Percentiles rank a stretch among this genome's conserved stretches.
These are phyloP conservation scores for Oriolus oriolus DNA, from an alignment of 2,113 vertebrate genomes.

Conservation along the genomic window DNA sequence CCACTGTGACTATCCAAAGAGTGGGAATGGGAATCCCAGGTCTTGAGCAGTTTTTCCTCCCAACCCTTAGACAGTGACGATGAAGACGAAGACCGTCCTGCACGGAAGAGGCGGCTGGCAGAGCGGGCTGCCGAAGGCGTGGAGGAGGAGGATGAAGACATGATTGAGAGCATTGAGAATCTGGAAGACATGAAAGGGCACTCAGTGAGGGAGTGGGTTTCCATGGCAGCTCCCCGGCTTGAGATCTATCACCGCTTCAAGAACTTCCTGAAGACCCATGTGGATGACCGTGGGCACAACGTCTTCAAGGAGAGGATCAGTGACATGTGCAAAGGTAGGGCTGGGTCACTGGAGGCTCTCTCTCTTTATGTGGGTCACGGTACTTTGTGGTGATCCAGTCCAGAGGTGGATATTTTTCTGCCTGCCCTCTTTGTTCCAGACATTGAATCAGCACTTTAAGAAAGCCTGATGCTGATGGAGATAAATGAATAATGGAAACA, in stretches of 20 bases:
- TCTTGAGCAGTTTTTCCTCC: background rate
- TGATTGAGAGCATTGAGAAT: conserved; percentile 99
- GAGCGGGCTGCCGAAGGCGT: conserved; percentile 87
- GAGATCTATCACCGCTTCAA: conserved; percentile 99
- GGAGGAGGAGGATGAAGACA: conserved; percentile 86
- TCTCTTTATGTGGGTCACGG: background rate
- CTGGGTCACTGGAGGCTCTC: background rate
- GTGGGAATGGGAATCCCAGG: background rate
- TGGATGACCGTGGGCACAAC: conserved; percentile 92
- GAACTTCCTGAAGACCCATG: conserved; percentile 94
- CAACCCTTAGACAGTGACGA: conserved; percentile 86
- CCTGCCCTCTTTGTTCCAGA: background rate
- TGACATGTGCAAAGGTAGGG: conserved; percentile 96
- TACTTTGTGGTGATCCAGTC: background rate
- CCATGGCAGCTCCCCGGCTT: conserved; percentile 90
- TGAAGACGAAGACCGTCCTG: conserved; percentile 89
- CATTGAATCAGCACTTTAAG: background rate
- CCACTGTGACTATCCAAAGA: background rate
- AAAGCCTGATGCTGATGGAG: background rate
- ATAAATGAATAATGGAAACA: conserved; percentile 19
- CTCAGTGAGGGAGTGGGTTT: conserved; percentile 95
- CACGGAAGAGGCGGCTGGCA: conserved; percentile 80
- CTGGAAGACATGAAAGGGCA: conserved; percentile 98
- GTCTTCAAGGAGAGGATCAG: conserved; percentile 98
- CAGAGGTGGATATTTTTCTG: background rate